These are phyloP conservation scores for Julus scandinavius DNA, from an alignment of 2,888 invertebrate genomes.

Conservation along the genomic window DNA sequence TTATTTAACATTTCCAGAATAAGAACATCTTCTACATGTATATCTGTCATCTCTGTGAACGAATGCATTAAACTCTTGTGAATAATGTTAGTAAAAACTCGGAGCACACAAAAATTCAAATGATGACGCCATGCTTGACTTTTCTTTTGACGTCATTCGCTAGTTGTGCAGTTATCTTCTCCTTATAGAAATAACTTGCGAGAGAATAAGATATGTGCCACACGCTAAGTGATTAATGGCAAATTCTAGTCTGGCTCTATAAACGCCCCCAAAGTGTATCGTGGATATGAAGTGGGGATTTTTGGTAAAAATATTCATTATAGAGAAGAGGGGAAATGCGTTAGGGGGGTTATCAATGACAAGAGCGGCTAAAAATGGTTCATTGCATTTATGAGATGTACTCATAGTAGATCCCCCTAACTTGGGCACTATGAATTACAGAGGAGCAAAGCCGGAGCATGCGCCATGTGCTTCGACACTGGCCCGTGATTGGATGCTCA, in stretches of 20 bases:
- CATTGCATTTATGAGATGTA: background rate
- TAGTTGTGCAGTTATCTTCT: background rate
- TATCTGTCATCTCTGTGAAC: no score
- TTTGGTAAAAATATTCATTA: conserved; percentile 14
- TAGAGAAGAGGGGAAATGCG: background rate
- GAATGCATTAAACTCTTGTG: no score
- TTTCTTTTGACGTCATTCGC: conserved; percentile 12
- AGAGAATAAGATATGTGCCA: background rate
- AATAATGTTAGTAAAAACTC: background rate
- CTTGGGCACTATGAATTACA: background rate
- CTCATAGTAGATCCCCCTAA: background rate
- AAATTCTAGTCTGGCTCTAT: conserved; percentile 14
- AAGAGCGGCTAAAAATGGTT: background rate
- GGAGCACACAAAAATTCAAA: background rate
- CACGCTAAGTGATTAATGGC: conserved; percentile 34
- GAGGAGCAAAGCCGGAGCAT: background rate
- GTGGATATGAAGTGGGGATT: background rate
- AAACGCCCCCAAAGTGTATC: background rate
- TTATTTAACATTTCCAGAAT: no score
- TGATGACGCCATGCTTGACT: background rate
- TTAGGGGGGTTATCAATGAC: conserved; percentile 25
- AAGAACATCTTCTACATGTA: no score
- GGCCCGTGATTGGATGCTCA: no score
- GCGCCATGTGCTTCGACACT: no score
- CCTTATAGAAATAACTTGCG: conserved; percentile 3